phyloP scores from a whole-genome alignment of 37 sponge, comb jelly and placozoan genomes.

The Axinella damicornis region DNA sequence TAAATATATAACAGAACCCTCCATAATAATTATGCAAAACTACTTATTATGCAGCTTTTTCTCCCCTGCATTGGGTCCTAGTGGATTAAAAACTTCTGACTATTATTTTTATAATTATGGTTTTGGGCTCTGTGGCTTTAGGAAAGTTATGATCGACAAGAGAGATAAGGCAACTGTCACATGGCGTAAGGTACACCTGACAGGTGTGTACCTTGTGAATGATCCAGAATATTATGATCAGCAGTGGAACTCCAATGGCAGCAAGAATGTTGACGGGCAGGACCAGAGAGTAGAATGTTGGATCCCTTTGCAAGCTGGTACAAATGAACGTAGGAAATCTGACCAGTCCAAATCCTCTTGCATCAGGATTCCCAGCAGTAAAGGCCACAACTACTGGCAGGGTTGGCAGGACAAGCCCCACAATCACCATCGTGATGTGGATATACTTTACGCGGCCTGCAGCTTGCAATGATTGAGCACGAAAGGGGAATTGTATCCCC shows the following conservation, averaged over 20 bases:
- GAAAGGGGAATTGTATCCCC: constrained; percentile 36
- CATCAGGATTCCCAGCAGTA: not conserved
- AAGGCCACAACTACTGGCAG: constrained; percentile 15
- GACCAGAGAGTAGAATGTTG: constrained; percentile 25
- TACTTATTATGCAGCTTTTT: too few species aligned
- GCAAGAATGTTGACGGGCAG: constrained; percentile 29
- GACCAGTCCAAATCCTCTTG: not conserved
- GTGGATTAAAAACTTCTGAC: too few species aligned
- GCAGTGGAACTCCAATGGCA: constrained; percentile 35
- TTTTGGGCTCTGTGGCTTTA: too few species aligned
- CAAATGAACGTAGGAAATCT: constrained; percentile 44
- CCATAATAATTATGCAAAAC: too few species aligned
- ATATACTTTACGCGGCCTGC: constrained; percentile 24
- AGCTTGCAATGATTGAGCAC: not conserved
- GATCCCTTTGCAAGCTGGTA: not conserved
- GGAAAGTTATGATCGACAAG: too few species aligned
- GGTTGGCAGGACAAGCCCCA: constrained; percentile 45
- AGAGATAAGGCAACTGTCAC: too few species aligned
- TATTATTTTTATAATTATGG: too few species aligned
- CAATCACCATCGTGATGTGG: constrained; percentile 19
- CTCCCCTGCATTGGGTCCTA: too few species aligned
- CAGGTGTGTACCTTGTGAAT: constrained; percentile 32
- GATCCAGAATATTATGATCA: constrained; percentile 48
- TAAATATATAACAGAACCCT: too few species aligned
- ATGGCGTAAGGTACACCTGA: not conserved